Base-by-base conservation (phyloP, 2,113 vertebrate genomes). In the Elgaria multicarinata region DNA sequence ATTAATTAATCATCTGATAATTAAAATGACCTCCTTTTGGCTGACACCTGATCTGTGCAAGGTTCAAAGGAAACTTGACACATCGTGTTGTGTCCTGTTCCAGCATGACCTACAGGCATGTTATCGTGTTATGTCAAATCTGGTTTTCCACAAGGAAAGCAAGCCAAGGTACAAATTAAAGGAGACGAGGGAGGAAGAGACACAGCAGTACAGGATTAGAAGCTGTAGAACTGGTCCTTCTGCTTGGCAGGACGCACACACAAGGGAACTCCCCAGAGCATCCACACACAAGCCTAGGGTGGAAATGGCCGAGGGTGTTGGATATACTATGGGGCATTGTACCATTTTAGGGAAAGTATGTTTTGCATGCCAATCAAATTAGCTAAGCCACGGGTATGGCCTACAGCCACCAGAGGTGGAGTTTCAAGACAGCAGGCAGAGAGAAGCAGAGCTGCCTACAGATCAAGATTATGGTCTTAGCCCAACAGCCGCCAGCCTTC, bases 1-100 rank as follows among this genome's bases (percentile, higher is more conserved):
- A 97, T 97, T 96, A 97, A 97, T 97, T 97, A 97, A 97, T 97
- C 93, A 98, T 97, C 87, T 95, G 96, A 96, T 97, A 94, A 96
- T 97, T 97, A 95, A 96, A 97, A 97, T 96, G 97, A 97, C 96
- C 97, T 97, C 87, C 92, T 97, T 97, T 96, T 96, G 97, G 95
- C 97, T 96, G 97, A 96, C 94, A 98, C 16, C 80, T 55, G 97
- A 97, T 96, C 96, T 89, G 87, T 93, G 91, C 84, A 93, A 92
- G 84, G 92, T 93, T 97, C 94, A 94, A 95, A 96, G 94, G 97
- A 97, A 97, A 98, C 93, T 93, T 81, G 96, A 97, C 93, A 92
- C 96, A 31, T 93, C 89, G 90, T 94, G 94, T 95, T 97, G 96
- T 95, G 95, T 96, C 95, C 67, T 96, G 96, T 95, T 96, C 97